Percentiles rank a stretch among this genome's conserved stretches.
Evolutionary conservation across 2,797 vertebrate genomes (phyloP).

Genomic region (Phrynocephalus guinanensis): DNA sequence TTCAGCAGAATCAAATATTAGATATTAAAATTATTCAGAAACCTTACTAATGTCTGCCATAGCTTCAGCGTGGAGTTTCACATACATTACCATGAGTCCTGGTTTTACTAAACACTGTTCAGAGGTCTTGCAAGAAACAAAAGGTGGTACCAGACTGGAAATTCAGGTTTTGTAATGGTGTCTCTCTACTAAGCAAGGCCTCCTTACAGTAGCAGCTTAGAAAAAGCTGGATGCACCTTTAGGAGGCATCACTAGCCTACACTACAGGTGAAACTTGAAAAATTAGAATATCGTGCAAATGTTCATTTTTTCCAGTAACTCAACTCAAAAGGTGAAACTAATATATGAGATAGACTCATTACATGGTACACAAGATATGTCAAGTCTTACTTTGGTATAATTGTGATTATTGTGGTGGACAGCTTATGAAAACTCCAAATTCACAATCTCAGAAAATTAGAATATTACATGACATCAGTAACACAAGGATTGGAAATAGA

Average conservation of each 20-base stretch:
- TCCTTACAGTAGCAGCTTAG: not conserved
- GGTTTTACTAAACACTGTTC: not conserved
- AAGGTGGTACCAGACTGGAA: slow-evolving; percentile 1
- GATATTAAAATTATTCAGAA: not conserved
- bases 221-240: not conserved
- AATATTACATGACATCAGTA: too few species aligned
- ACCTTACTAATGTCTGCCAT: not conserved
- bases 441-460: too few species aligned
- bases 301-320: too few species aligned
- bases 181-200: not conserved
- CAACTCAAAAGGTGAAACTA: too few species aligned
- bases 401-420: too few species aligned
- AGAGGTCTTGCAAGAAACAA: slow-evolving; percentile 15
- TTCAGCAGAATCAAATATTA: not conserved
- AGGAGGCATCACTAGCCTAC: not conserved
- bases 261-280: not conserved
- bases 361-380: too few species aligned
- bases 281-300: too few species aligned
- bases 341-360: too few species aligned
- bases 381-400: too few species aligned
- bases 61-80: not conserved
- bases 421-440: too few species aligned
- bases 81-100: not conserved
- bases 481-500: too few species aligned
- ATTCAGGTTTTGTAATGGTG: slow-evolving; percentile 3